Evolutionary conservation across 2,888 invertebrate species (phyloP).

Genomic region (Parapristionchus giblindavisi): DNA sequence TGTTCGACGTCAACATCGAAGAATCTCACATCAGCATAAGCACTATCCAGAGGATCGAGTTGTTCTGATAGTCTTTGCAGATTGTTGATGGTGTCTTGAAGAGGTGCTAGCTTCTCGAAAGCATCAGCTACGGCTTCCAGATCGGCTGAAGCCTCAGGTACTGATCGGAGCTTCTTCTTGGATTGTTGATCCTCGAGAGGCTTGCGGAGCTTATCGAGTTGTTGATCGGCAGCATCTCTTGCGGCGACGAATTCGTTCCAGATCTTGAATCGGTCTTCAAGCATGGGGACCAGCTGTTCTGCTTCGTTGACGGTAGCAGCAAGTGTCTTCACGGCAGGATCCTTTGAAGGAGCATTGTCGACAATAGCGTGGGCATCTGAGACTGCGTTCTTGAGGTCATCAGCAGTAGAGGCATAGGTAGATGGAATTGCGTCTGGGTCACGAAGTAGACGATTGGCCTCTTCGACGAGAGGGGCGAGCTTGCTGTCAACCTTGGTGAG

Average conservation of each 20-base stretch:
- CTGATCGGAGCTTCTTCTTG: slow-evolving; percentile 39
- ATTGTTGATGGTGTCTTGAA: slow-evolving; percentile 44
- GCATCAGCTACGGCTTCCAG: slow-evolving; percentile 41
- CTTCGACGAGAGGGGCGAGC: slow-evolving; percentile 47
- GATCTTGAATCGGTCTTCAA: slow-evolving; percentile 47
- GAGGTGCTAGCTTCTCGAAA: slow-evolving; percentile 42
- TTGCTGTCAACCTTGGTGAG: slow-evolving; percentile 37
- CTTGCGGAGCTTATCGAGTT: slow-evolving; percentile 48
- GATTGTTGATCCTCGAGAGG: slow-evolving; percentile 43
- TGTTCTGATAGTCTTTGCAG: slow-evolving; percentile 47
- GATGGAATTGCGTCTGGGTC: slow-evolving; percentile 52
- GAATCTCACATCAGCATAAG: slow-evolving; percentile 58
- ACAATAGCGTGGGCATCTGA: slow-evolving; percentile 42
- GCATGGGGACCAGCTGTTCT: slow-evolving; percentile 41
- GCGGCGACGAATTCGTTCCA: slow-evolving; percentile 53
- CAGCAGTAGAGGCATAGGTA: slow-evolving; percentile 46
- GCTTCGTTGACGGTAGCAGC: slow-evolving; percentile 30
- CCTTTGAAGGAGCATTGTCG: slow-evolving; percentile 30
- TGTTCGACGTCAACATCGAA: slow-evolving; percentile 59
- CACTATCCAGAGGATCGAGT: slow-evolving; percentile 51
- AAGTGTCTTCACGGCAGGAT: slow-evolving; percentile 22
- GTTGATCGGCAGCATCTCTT: slow-evolving; percentile 52
- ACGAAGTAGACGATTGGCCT: slow-evolving; percentile 45
- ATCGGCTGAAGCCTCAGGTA: slow-evolving; percentile 43
- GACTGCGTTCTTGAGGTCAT: slow-evolving; percentile 44